Evolutionary conservation across 2,888 invertebrate species (phyloP), one percentile per base, ranked within the genome.

Genomic region (Odontocolon sp.): DNA sequence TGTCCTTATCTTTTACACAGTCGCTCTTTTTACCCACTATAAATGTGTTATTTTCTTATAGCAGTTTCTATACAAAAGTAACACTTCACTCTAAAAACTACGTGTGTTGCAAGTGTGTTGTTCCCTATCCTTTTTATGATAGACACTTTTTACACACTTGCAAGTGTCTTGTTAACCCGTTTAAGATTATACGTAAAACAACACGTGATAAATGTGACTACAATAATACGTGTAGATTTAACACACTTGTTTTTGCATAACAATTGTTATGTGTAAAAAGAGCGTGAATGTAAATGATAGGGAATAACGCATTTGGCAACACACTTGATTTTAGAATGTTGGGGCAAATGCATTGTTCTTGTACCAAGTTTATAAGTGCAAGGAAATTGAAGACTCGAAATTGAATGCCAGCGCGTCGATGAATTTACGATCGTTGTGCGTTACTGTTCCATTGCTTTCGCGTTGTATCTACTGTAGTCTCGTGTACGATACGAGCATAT

Each of bases 351-450:
- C n/a, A 21, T 18, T 38, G 36, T 38, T 26, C 36, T 57, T 26
- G 9, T 40, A 26, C 11, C 16, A 3, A 16, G 33, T 11, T 21
- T 28, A 56, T 23, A 56, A 33, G 14, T 18, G 54, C 45, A 26
- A 45, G 23, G 47, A 57, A 68, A 66, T 66, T 42, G 66, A 52
- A 18, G 40, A 52, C 26, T 31, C 63, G 52, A 66, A 66, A 66
- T 66, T 66, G 52, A 66, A 28, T 21, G 66, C 28, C 40, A 1
- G n/a, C 2, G 11, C 52, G 52, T 52, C 40, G 52, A 66, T 66
- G 52, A 66, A 66, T 52, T 66, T 66, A 52, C 31, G 61, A 61
- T 26, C 26, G 45, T n/a, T n/a, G n/a, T n/a, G n/a, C n/a, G n/a
- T n/a, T n/a, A n/a, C n/a, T n/a, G n/a, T n/a, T n/a, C n/a, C n/a